Evolutionary conservation across 2,797 vertebrate species (phyloP).

Genomic region (Heliangelus exortis): DNA sequence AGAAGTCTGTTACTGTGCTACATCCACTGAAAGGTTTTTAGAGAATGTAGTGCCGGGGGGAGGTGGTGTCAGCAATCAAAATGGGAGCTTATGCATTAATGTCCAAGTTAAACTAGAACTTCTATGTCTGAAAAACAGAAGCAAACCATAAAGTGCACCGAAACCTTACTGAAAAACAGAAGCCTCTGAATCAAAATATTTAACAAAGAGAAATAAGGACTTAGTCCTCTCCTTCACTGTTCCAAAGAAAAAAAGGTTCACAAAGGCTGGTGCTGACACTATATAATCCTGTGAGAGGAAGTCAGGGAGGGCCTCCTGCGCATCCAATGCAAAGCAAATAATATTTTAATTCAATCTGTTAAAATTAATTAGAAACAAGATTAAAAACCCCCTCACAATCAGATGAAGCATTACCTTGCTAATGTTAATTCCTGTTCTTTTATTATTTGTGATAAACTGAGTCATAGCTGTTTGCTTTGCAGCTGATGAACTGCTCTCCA

Average conservation of each 20-base stretch:
- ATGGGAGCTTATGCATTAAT: neutral
- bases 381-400: neutral
- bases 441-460: slow-evolving; percentile 48
- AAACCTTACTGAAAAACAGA: neutral
- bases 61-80: neutral
- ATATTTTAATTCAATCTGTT: slow-evolving; percentile 48
- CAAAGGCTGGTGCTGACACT: neutral
- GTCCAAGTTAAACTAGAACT: neutral
- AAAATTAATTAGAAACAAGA: slow-evolving; percentile 58
- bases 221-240: neutral
- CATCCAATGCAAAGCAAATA: slow-evolving; percentile 3
- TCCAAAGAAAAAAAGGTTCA: neutral
- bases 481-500: neutral
- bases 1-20: slow-evolving; percentile 23
- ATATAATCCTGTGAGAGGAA: neutral
- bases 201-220: neutral
- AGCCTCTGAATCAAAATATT: neutral
- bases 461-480: slow-evolving; percentile 32
- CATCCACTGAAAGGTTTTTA: slow-evolving; percentile 17
- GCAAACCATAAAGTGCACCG: neutral
- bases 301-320: neutral
- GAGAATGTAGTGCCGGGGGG: neutral
- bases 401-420: slow-evolving; percentile 41
- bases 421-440: slow-evolving; percentile 18
- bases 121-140: neutral